Conservation (phyloP, 2,888 invertebrate species). For the Ophion ventricosus region DNA sequence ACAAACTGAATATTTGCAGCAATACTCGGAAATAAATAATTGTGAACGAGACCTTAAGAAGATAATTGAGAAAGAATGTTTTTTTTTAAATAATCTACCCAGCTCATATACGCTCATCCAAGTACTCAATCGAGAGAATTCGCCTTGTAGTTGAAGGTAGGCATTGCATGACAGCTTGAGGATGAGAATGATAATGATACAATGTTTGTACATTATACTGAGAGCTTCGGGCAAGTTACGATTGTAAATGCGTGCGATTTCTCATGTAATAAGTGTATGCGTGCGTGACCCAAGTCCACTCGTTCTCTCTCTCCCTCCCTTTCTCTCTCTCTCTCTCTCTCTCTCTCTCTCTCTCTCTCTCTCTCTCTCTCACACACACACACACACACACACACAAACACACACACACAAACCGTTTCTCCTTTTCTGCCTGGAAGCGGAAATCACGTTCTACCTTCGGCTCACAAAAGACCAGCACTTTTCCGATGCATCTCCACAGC, state of each 20-base stretch:
- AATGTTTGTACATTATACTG: background rate
- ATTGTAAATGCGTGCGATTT: conserved; percentile 47
- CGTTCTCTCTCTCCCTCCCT: conserved; percentile 1
- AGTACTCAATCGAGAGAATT: conserved; percentile 25
- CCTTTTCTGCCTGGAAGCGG: background rate
- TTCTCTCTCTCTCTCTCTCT: conserved; percentile 23
- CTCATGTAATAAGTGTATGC: conserved; percentile 43
- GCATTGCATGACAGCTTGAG: conserved; percentile 49
- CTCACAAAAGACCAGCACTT: conserved; percentile 32
- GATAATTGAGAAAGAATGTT: background rate
- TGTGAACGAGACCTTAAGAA: background rate
- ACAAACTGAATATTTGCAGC: background rate
- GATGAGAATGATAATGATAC: conserved; percentile 46
- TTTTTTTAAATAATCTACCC: background rate
- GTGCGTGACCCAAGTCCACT: conserved; percentile 38
- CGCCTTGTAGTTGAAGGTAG: conserved; percentile 24
- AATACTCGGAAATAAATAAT: background rate
- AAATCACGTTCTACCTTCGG: conserved; percentile 34
- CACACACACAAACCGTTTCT: background rate
- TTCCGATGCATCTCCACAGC: conserved; percentile 41
- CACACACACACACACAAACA: no score
- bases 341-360: background rate
- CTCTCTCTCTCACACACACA: background rate
- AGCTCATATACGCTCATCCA: background rate
- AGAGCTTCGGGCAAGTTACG: conserved; percentile 20